A percentile compares a stretch with the other conserved stretches of the same genome.
Conservation (phyloP, 2,797 vertebrate species). For the Ciconia nigra region DNA sequence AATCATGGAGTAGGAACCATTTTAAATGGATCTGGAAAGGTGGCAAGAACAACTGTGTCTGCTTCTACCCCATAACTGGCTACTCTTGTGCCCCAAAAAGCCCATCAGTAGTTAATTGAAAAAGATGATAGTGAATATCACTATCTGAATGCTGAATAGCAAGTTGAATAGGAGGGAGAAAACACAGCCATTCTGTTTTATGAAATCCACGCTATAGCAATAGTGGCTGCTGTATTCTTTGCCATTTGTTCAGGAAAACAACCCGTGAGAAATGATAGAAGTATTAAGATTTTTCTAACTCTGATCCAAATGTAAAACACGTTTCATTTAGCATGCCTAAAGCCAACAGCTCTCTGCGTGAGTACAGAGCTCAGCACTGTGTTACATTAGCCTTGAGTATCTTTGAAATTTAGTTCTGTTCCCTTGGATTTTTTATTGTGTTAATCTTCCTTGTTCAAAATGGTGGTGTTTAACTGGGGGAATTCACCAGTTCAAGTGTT, state of each 20-base stretch:
- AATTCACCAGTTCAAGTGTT: neutral
- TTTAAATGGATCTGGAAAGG: neutral
- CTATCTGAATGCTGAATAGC: neutral
- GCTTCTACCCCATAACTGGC: neutral
- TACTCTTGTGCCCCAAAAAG: neutral
- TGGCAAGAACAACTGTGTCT: neutral
- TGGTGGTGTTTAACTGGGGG: neutral
- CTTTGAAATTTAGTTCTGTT: constrained; percentile 2
- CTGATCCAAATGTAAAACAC: neutral
- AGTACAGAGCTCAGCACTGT: neutral
- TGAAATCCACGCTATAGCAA: neutral
- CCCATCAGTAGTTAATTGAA: neutral
- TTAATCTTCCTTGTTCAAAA: neutral
- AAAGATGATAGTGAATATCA: neutral
- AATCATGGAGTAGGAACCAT: neutral
- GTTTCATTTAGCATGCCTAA: neutral
- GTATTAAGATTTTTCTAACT: neutral
- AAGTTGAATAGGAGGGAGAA: neutral
- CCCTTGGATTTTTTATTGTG: neutral
- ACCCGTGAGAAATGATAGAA: neutral
- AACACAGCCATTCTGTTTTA: neutral
- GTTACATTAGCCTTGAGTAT: neutral
- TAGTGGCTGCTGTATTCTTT: neutral
- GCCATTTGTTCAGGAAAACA: neutral
- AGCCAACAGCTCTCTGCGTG: neutral